Evolutionary conservation across 2,113 vertebrate species (phyloP).

Genomic region (Peucedramus taeniatus): DNA sequence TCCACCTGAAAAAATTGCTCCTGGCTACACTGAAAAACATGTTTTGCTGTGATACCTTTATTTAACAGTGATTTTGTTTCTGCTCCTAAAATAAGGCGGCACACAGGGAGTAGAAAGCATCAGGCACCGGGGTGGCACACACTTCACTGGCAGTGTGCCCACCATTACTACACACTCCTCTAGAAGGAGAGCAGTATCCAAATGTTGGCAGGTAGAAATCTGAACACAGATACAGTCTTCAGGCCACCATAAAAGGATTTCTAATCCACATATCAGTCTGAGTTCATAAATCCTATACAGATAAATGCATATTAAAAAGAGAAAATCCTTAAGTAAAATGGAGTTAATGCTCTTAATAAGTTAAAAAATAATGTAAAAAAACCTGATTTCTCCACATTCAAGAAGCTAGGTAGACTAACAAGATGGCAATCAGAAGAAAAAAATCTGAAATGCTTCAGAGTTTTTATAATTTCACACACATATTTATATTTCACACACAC

Average conservation of each 20-base stretch:
- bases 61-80: not conserved
- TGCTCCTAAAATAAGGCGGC: not conserved
- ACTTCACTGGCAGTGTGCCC: not conserved
- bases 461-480: not conserved
- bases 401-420: not conserved
- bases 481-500: not conserved
- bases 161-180: not conserved
- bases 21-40: not conserved
- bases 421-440: conserved; percentile 35
- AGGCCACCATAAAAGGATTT: conserved; percentile 1
- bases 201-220: not conserved
- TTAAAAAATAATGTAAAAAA: conserved; percentile 25
- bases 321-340: conserved; percentile 1
- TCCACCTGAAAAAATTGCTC: not conserved
- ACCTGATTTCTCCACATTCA: not conserved
- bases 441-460: not conserved
- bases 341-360: conserved; percentile 40
- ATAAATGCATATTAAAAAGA: conserved; percentile 21
- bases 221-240: not conserved
- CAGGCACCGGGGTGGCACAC: not conserved
- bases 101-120: not conserved
- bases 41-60: not conserved
- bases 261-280: not conserved
- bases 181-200: not conserved
- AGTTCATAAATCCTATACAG: not conserved